Conservation (phyloP, 2,113 vertebrate species). For the Malurus elegans region DNA sequence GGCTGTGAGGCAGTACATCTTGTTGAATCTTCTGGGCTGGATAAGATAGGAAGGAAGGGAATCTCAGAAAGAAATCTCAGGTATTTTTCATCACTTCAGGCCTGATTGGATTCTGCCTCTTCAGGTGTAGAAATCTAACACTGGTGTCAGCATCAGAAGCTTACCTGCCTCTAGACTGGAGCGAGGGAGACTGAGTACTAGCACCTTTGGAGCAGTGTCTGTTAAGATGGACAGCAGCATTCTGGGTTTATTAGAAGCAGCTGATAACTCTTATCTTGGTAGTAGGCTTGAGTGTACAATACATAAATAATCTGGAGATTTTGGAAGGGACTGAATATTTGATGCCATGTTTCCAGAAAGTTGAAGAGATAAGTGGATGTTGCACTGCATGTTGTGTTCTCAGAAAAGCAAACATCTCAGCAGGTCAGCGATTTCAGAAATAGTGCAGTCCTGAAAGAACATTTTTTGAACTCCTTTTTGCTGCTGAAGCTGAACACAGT, state of each 20-base stretch:
- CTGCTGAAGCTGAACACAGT: constrained; percentile 2
- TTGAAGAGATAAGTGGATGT: not conserved
- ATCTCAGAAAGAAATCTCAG: not conserved
- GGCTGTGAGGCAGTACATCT: not conserved
- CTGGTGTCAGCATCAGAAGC: not conserved
- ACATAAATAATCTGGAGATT: not conserved
- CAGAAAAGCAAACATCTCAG: constrained; percentile 21
- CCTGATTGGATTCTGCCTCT: not conserved
- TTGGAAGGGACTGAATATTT: not conserved
- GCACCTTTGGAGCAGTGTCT: not conserved
- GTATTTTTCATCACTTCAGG: not conserved
- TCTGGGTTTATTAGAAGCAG: not conserved
- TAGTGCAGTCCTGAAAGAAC: not conserved
- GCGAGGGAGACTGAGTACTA: not conserved
- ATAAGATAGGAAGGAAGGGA: not conserved
- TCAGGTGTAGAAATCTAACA: not conserved
- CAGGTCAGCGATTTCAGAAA: constrained; percentile 18
- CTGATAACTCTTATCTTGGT: not conserved
- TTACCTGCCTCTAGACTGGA: not conserved
- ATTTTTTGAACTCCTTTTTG: constrained; percentile 9
- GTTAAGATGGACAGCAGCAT: not conserved
- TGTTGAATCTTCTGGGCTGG: not conserved
- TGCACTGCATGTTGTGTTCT: not conserved
- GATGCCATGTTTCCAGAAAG: not conserved
- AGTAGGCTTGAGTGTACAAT: not conserved